Evolutionary conservation across 2,797 vertebrate genomes (phyloP).

Genomic region (Sternotherus odoratus): DNA sequence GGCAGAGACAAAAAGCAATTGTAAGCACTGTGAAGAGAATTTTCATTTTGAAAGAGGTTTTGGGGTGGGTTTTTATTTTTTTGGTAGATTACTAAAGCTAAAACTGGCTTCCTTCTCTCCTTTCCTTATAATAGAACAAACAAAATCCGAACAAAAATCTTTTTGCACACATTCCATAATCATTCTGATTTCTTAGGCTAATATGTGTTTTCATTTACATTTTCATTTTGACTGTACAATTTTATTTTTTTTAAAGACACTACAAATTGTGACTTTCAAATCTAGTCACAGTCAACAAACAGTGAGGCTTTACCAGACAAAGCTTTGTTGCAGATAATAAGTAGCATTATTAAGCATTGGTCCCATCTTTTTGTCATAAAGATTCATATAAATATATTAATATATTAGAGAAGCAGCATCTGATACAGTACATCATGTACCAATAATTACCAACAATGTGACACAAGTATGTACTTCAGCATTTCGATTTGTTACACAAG

Average conservation of each 20-base stretch:
- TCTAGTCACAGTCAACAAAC: background rate
- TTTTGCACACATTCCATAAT: background rate
- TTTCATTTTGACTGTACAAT: conserved; percentile 5
- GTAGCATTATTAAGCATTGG: conserved; percentile 3
- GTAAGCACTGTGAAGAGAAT: conserved; percentile 84
- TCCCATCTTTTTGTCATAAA: background rate
- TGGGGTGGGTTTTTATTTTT: background rate
- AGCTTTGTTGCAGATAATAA: background rate
- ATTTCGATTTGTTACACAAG: background rate
- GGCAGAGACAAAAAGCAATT: conserved; percentile 94
- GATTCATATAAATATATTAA: background rate
- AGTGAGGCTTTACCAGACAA: background rate
- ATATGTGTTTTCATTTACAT: conserved; percentile 14
- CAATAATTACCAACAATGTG: background rate
- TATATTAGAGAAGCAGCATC: background rate
- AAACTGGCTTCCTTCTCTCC: conserved; percentile 22
- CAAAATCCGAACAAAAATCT: background rate
- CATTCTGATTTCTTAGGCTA: conserved; percentile 11
- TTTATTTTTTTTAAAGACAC: conserved; percentile 24
- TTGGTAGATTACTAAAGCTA: conserved; percentile 25
- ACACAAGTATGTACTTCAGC: background rate
- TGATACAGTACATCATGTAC: background rate
- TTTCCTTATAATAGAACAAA: background rate
- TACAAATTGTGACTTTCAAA: background rate
- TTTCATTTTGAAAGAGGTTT: conserved; percentile 60